Base-by-base conservation (phyloP, 2,113 vertebrate species). In the Oryzias woworae region DNA sequence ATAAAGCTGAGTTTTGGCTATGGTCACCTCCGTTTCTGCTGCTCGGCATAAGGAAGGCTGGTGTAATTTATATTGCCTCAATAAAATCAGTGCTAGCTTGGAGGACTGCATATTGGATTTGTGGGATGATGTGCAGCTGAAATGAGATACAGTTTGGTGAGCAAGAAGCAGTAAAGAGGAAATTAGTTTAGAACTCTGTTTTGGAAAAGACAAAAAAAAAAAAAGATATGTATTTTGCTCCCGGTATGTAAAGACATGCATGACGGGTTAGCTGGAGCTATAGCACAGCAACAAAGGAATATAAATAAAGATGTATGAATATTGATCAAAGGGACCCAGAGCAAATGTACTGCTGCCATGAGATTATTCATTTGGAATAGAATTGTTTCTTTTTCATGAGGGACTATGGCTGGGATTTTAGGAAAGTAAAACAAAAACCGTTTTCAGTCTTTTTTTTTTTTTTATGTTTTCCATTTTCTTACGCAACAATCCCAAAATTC, bases 31-130 rank as follows among this genome's bases (percentile, higher is more conserved):
- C 36, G 72, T 80, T 80, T 72, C 66, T 64, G 77, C 69, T 73
- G 58, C 42, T 3, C 58, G 43, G 73, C 69, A 70, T 79, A 84
- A 85, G 56, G 73, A 74, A 75, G 56, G 54, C 60, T 70, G 83
- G 87, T 87, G 76, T 71, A 80, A 58, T 79, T 87, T 89, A 85
- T 85, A 83, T 69, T 74, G 62, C 77, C 73, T 58, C 72, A 81
- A 82, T 89, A 81, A 89, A 89, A 62, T 75, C 63, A 72, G 24
- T 55, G 51, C 67, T 58, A 44, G 55, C 55, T 48, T 46, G 58
- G 58, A 69, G 75, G 75, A 75, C 53, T 68, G 75, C 45, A 36
- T 69, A 66, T 47, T 55, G 23, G 63, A 17, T 28, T 26, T 4
- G 7, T 42, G 54, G 54, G 41, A 56, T 58, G 66, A 67, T 60